phyloP scores from a whole-genome alignment of 2,797 vertebrate genomes.

The Takifugu ocellatus region DNA sequence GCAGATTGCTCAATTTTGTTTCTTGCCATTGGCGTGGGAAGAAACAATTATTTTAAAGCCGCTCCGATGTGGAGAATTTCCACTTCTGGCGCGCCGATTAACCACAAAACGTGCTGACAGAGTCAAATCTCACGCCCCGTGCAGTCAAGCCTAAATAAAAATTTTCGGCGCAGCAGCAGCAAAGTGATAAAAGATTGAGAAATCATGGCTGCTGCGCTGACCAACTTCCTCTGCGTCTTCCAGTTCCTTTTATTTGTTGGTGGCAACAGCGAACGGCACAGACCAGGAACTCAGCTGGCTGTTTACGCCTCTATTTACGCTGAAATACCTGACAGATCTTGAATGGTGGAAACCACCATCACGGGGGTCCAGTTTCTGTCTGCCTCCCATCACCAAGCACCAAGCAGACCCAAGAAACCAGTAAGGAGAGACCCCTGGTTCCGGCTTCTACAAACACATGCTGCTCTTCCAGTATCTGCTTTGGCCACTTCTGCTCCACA shows the following conservation, averaged over 20 bases:
- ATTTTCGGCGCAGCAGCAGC: neutral
- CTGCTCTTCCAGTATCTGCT: no score
- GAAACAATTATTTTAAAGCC: neutral
- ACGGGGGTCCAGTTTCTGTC: no score
- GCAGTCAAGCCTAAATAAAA: no score
- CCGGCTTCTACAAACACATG: no score
- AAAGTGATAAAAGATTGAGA: conserved; percentile 41
- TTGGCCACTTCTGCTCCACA: no score
- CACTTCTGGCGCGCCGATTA: neutral
- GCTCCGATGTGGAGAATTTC: neutral
- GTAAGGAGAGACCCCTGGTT: no score
- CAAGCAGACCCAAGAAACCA: no score
- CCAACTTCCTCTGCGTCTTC: conserved; percentile 63
- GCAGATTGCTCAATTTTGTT: conserved; percentile 7
- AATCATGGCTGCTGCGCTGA: conserved; percentile 50
- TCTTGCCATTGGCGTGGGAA: neutral
- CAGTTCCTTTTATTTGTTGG: conserved; percentile 56
- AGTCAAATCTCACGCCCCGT: neutral
- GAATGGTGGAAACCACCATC: no score
- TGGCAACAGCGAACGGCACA: neutral
- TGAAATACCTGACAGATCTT: no score
- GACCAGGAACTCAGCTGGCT: no score
- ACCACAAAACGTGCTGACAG: conserved; percentile 5
- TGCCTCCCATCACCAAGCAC: no score
- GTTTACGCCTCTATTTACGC: no score